phyloP scores from a whole-genome alignment of 2,888 invertebrate genomes.

The Laothoe populi region DNA sequence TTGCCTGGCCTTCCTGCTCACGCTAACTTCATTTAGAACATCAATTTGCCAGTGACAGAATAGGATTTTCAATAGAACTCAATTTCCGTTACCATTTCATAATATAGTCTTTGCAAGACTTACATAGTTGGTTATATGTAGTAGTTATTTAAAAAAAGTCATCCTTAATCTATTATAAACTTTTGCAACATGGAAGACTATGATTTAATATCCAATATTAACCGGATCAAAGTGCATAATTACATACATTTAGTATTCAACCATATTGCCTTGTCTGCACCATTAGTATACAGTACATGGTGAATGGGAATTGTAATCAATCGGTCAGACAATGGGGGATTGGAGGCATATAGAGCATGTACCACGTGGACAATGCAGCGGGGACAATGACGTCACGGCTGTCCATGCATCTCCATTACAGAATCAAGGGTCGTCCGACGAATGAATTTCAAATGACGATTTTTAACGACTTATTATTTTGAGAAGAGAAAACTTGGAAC shows the following conservation, averaged over 20 bases:
- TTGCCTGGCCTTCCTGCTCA: no score
- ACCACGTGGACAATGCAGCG: slow-evolving; percentile 41
- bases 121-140: no score
- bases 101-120: no score
- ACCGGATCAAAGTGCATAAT: slow-evolving; percentile 24
- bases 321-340: slow-evolving; percentile 63
- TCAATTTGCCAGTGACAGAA: no score
- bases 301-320: slow-evolving; percentile 70
- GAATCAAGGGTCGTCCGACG: slow-evolving; percentile 30
- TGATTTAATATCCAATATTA: slow-evolving; percentile 16
- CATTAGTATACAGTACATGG: slow-evolving; percentile 46
- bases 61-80: no score
- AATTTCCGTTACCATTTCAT: no score
- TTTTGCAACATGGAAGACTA: not conserved
- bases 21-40: no score
- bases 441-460: slow-evolving; percentile 17
- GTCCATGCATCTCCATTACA: slow-evolving; percentile 49
- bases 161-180: no score
- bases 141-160: no score
- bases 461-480: no score
- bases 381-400: slow-evolving; percentile 45
- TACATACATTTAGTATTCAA: slow-evolving; percentile 34
- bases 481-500: no score
- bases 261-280: slow-evolving; percentile 38
- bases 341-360: slow-evolving; percentile 37